Evolutionary conservation across 2,113 vertebrate species (phyloP).

Genomic region (Petroica traversi): DNA sequence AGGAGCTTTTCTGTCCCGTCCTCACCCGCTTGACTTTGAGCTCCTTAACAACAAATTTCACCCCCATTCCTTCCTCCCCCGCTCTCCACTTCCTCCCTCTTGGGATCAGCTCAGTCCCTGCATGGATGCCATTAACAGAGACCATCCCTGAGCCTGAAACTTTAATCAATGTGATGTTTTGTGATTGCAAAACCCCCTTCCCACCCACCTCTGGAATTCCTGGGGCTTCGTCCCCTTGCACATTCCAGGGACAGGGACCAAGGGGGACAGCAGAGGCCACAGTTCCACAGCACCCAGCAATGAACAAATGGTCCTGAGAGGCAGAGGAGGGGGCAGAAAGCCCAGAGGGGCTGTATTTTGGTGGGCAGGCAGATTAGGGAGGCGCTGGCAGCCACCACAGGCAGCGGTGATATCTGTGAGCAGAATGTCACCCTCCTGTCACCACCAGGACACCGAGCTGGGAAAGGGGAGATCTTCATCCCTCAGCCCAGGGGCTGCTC

Average conservation of each 20-base stretch:
- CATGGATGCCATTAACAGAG: background rate
- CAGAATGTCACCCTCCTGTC: background rate
- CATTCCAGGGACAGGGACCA: background rate
- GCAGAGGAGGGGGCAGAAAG: background rate
- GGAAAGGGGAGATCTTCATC: background rate
- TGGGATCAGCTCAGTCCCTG: background rate
- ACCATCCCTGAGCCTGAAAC: background rate
- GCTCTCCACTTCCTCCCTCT: background rate
- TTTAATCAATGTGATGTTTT: background rate
- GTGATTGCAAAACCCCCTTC: background rate
- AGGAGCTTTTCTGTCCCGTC: background rate
- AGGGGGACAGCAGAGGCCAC: rapidly evolving
- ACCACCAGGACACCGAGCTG: rapidly evolving
- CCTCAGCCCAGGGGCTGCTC: background rate
- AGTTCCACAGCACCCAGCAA: background rate
- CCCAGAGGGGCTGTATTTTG: background rate
- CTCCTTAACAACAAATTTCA: background rate
- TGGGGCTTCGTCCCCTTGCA: rapidly evolving
- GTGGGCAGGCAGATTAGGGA: background rate
- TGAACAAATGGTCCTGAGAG: background rate
- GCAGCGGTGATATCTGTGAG: background rate
- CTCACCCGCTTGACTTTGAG: background rate
- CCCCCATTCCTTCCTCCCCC: background rate
- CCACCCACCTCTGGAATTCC: too few species aligned
- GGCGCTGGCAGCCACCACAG: background rate